Conservation (phyloP, 2,797 vertebrate species). For the Leptodactylus fallax region DNA sequence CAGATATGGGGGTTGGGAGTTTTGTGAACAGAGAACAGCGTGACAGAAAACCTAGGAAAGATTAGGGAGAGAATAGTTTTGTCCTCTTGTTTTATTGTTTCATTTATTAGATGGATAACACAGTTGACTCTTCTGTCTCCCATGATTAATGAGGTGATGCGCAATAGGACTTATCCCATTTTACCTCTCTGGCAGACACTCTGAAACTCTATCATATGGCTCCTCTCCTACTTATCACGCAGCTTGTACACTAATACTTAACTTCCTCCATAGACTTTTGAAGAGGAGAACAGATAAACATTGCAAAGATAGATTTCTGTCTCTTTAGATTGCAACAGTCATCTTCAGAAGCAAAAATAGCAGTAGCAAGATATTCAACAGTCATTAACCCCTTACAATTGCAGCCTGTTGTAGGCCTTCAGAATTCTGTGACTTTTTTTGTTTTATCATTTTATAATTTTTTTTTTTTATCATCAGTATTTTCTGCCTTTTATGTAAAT, state of each 20-base stretch:
- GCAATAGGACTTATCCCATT: constrained; percentile 52
- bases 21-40: neutral
- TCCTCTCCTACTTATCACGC: constrained; percentile 28
- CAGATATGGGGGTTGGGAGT: neutral
- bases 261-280: neutral
- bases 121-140: constrained; percentile 48
- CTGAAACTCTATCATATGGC: constrained; percentile 4
- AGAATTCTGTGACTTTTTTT: neutral
- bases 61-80: constrained; percentile 41
- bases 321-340: neutral
- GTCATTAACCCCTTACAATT: neutral
- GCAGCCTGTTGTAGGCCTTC: neutral
- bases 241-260: neutral
- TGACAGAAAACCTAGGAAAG: constrained; percentile 8
- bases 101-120: constrained; percentile 63
- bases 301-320: constrained; percentile 9
- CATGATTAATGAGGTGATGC: constrained; percentile 56
- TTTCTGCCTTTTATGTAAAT: too few species aligned
- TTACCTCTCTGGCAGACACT: constrained; percentile 36
- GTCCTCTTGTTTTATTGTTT: constrained; percentile 45
- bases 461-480: too few species aligned
- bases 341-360: neutral
- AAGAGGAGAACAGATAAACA: neutral
- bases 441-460: too few species aligned
- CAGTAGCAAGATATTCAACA: neutral